Evolutionary conservation across 2,113 vertebrate genomes (phyloP).

Genomic region (Siniperca chuatsi): DNA sequence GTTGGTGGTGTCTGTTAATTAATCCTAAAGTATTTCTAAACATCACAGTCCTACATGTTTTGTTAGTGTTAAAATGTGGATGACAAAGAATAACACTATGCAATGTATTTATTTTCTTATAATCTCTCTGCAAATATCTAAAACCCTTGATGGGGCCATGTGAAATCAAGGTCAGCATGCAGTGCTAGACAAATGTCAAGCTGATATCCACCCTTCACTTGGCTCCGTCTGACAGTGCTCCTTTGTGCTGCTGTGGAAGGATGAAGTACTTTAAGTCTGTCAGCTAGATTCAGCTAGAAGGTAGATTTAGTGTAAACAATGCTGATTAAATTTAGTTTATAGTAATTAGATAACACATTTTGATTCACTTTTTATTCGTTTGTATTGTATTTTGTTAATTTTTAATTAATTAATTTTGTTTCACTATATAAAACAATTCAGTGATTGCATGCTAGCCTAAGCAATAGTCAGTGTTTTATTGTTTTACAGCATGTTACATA

Average conservation of each 20-base stretch:
- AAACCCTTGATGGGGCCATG: neutral
- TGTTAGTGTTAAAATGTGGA: slow-evolving; percentile 12
- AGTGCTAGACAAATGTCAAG: neutral
- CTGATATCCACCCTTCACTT: slow-evolving; percentile 2
- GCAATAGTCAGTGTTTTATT: neutral
- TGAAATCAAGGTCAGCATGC: slow-evolving; percentile 35
- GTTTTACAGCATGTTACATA: neutral
- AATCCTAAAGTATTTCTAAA: slow-evolving; percentile 30
- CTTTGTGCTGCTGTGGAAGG: slow-evolving; percentile 7
- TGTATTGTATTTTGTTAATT: neutral
- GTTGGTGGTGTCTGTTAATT: slow-evolving; percentile 13
- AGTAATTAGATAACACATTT: neutral
- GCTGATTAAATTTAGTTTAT: neutral
- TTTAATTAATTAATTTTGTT: neutral
- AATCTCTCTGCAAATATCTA: slow-evolving; percentile 27
- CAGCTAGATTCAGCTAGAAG: neutral
- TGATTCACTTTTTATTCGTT: neutral
- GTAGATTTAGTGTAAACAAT: neutral
- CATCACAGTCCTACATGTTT: neutral
- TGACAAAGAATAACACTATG: slow-evolving; percentile 42
- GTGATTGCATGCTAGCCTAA: neutral
- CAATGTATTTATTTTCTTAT: neutral
- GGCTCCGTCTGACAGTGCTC: neutral
- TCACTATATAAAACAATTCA: neutral
- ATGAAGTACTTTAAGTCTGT: slow-evolving; percentile 26